Percentiles rank a stretch among this genome's conserved stretches.
These are phyloP conservation scores for Pomatostomus ruficeps DNA, from an alignment of 2,113 vertebrate species.

Conservation along the genomic window DNA sequence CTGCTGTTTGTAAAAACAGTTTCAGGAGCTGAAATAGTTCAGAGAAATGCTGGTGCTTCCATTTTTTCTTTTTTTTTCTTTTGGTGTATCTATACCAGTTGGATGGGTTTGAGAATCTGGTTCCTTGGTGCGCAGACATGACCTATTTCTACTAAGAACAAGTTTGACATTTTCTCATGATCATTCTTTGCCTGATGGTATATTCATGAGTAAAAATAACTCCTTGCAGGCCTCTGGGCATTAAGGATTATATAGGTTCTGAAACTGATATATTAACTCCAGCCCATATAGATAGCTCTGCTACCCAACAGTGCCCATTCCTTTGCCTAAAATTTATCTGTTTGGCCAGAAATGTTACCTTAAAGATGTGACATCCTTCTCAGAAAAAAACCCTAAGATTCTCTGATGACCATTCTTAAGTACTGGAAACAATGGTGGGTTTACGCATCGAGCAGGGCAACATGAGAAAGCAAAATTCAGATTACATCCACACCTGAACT, in stretches of 20 bases:
- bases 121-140: not conserved
- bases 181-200: not conserved
- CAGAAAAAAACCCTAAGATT: slow-evolving; percentile 27
- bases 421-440: not conserved
- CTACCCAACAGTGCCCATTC: slow-evolving; percentile 1
- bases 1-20: not conserved
- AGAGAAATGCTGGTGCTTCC: not conserved
- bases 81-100: not conserved
- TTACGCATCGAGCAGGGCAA: not conserved
- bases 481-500: not conserved
- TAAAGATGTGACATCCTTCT: not conserved
- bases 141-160: not conserved
- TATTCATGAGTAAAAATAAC: not conserved
- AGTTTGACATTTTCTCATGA: slow-evolving; percentile 1
- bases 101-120: not conserved
- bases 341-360: slow-evolving; percentile 50
- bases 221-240: not conserved
- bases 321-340: slow-evolving; percentile 30
- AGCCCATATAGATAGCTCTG: not conserved
- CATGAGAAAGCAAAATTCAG: not conserved
- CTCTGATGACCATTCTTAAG: slow-evolving; percentile 39
- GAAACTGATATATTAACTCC: not conserved
- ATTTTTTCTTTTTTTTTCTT: not conserved
- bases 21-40: not conserved
- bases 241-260: not conserved